Percentiles rank a stretch among this genome's conserved stretches.
These are phyloP conservation scores for Saccostrea glomerata DNA, from an alignment of 1,140 invertebrate species.

Conservation along the genomic window DNA sequence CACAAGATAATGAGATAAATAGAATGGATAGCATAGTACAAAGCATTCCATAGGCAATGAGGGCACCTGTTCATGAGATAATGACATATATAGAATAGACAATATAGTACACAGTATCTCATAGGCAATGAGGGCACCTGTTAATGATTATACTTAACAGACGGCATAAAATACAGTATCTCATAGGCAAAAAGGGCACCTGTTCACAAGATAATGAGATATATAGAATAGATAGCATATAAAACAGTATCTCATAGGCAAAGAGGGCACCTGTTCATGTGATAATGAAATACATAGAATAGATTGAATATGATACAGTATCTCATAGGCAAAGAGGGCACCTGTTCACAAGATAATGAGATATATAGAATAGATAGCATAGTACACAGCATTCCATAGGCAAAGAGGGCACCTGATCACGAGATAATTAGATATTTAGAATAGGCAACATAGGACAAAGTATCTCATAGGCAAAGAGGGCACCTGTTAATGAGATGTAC, in stretches of 20 bases:
- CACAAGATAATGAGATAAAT: background rate
- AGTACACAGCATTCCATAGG: no score
- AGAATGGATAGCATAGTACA: no score
- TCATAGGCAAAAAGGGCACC: conserved; percentile 98
- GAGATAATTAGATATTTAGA: background rate
- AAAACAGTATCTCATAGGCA: no score
- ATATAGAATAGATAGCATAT: no score
- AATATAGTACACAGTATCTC: conserved; percentile 98
- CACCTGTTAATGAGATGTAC: background rate
- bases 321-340: conserved; percentile 97
- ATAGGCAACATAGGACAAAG: no score
- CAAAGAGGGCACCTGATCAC: conserved; percentile 83
- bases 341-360: conserved; percentile 80
- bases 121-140: conserved; percentile 96
- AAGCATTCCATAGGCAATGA: no score
- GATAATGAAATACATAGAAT: background rate
- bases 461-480: no score
- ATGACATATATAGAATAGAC: background rate
- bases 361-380: no score
- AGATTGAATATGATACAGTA: conserved; percentile 93
- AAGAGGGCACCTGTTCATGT: conserved; percentile 83
- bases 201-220: conserved; percentile 67
- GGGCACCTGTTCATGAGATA: conserved; percentile 83
- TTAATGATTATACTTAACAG: background rate
- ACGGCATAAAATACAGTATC: conserved; percentile 95